Percentiles rank a stretch among this genome's conserved stretches.
Conservation (phyloP, 1,140 invertebrate genomes). For the Yoshiicerus persimilis region DNA sequence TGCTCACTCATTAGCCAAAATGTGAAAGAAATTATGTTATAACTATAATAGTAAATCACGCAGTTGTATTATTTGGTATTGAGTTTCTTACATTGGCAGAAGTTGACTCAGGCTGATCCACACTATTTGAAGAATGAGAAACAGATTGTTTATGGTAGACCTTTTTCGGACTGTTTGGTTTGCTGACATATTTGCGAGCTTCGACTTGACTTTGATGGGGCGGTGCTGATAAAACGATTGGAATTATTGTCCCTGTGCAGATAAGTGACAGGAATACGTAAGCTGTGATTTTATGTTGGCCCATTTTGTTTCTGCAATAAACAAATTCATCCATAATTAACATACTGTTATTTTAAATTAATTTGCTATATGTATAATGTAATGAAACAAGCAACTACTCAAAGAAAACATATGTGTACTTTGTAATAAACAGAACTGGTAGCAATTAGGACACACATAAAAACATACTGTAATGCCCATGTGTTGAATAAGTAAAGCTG, state of each 20-base stretch:
- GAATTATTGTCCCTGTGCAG: conserved; percentile 40
- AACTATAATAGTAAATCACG: neutral
- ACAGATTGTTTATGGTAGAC: conserved; percentile 46
- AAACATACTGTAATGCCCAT: too few relatives aligned
- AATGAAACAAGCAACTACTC: too few relatives aligned
- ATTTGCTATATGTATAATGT: too few relatives aligned
- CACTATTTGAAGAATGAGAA: neutral
- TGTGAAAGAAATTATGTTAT: neutral
- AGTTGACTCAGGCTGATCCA: neutral
- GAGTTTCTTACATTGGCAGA: neutral
- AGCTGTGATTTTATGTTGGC: conserved; percentile 37
- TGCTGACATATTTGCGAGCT: conserved; percentile 51
- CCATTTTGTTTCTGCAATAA: conserved; percentile 32
- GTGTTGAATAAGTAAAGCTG: neutral
- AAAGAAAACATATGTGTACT: too few relatives aligned
- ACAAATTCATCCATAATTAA: neutral
- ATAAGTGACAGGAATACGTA: conserved; percentile 45
- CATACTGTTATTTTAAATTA: too few relatives aligned
- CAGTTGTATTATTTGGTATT: neutral
- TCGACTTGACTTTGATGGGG: conserved; percentile 25
- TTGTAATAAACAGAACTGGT: too few relatives aligned
- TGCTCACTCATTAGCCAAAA: neutral
- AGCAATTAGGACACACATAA: too few relatives aligned
- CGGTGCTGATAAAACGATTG: conserved; percentile 37
- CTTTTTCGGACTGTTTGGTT: conserved; percentile 53